Base-by-base conservation (phyloP, 2,888 invertebrate genomes). In the Xanthostigma xanthostigma region DNA sequence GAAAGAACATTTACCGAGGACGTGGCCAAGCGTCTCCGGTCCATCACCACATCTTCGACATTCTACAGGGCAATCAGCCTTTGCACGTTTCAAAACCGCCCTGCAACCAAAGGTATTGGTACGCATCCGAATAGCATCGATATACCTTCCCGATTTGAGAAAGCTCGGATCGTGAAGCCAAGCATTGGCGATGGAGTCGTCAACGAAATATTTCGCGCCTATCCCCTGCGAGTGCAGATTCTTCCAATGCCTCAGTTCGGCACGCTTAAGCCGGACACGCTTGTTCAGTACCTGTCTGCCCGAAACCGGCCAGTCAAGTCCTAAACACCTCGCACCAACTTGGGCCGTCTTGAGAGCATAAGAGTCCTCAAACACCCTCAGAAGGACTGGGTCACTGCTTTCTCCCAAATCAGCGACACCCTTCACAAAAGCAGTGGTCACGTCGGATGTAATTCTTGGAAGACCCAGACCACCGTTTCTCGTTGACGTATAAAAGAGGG, bases 401-500 rank as follows among this genome's bases (percentile, higher is more conserved):
- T 17, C 17, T 4, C 17, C 17, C 4, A 17, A 4, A 2, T 17
- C 17, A 3, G 17, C 45, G 17, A 57, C 58, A 8, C 52, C 48
- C 48, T 51, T 51, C 12, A 58, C 47, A 41, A 49, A 53, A 14
- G 55, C 44, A n/a, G 49, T 11, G 9, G 50, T 45, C 10, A 55
- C 49, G 12, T 55, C 45, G 11, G 44, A 45, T 47, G 59, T 57
- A 27, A 62, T 50, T 45, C 53, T 56, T 36, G 59, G 59, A 27
- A 62, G 45, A 36, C 60, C 61, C 52, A 63, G 53, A 52, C 61
- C 59, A 38, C 62, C 61, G 53, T 62, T 60, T 50, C 53, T 45
- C 55, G 55, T 60, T 40, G 55, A 49, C 46, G 57, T 54, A 49
- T 60, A 57, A 1, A 64, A 9, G 9, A 62, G 38, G 8, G 57